Evolutionary conservation across 2,888 invertebrate genomes (phyloP).

Genomic region (Drosophila flavopinicola): DNA sequence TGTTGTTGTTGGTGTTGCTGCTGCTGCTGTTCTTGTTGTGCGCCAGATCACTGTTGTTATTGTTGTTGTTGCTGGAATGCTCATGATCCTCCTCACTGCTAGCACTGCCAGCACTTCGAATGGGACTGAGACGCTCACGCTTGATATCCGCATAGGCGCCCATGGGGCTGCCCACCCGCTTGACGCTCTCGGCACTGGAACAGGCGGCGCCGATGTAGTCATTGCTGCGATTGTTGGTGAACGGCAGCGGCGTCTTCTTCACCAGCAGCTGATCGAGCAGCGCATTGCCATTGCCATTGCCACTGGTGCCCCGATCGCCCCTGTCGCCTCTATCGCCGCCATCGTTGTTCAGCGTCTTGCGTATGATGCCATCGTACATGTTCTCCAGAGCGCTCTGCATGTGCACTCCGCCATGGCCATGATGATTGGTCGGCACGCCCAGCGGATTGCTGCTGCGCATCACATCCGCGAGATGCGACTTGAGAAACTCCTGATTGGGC

Average conservation of each 20-base stretch:
- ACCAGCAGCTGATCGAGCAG: constrained; percentile 88
- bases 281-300: constrained; percentile 84
- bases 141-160: constrained; percentile 85
- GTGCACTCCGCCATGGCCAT: constrained; percentile 63
- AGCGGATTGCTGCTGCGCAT: constrained; percentile 74
- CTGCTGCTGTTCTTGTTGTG: constrained; percentile 58
- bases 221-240: constrained; percentile 77
- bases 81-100: constrained; percentile 70
- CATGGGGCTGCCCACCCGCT: constrained; percentile 83
- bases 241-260: constrained; percentile 85
- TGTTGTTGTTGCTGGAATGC: constrained; percentile 60
- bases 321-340: no score
- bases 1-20: no score
- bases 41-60: constrained; percentile 50
- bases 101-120: constrained; percentile 48
- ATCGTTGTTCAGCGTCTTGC: constrained; percentile 88
- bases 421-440: constrained; percentile 58
- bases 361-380: constrained; percentile 91
- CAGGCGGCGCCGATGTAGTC: constrained; percentile 66
- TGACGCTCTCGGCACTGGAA: constrained; percentile 55
- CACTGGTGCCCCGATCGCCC: constrained; percentile 27
- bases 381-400: constrained; percentile 86
- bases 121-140: constrained; percentile 85
- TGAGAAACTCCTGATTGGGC: constrained; percentile 88
- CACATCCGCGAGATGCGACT: constrained; percentile 91